Evolutionary conservation across 1,140 invertebrate species (phyloP), one percentile per base, ranked within the genome.

Genomic region (Drosophila tani): DNA sequence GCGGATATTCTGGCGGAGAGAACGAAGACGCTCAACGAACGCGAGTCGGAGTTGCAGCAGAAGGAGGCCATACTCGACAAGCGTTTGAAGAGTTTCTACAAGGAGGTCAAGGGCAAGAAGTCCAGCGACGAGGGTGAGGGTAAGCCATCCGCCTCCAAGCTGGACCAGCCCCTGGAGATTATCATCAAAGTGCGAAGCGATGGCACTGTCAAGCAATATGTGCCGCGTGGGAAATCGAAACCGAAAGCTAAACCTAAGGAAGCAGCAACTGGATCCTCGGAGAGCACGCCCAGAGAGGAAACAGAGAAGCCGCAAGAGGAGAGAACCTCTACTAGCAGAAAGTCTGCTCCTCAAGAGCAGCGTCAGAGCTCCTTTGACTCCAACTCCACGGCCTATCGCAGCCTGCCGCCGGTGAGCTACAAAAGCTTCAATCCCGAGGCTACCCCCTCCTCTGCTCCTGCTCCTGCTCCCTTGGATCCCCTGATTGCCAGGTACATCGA

Each of bases 321-420:
- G 24, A 11, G 32, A 4, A 51, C 19, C 0, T 29, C 29, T 3
- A 4, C 49, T 27, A 8, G 15, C 8, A 49, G 11, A 6, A 17
- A 17, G 14, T 8, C 38, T 14, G 3, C n/a, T 12, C 2, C 32
- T 14, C 29, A 50, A 5, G 59, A 78, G 29, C 81, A 69, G 21
- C 79, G 91, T 1, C 91, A 91, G 27, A 63, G 58, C 14, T 92
- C 91, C 0, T 86, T 91, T 14, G 91, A 92, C 47, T 92, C 91
- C 3, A 92, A 74, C 57, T 92, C 91, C 5, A 92, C 91, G 3
- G 68, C 78, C 2, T 92, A 92, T 78, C 79, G 81, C 7, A 92
- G 91, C 49, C 50, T 92, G 19, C 90, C 91, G 1, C 45, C 88
- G 0, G 64, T 81, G 1, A 87, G 45, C 49, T 90, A 88, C 43